These are phyloP conservation scores for Synanthedon tipuliformis DNA, from an alignment of 2,888 invertebrate genomes.

Conservation along the genomic window DNA sequence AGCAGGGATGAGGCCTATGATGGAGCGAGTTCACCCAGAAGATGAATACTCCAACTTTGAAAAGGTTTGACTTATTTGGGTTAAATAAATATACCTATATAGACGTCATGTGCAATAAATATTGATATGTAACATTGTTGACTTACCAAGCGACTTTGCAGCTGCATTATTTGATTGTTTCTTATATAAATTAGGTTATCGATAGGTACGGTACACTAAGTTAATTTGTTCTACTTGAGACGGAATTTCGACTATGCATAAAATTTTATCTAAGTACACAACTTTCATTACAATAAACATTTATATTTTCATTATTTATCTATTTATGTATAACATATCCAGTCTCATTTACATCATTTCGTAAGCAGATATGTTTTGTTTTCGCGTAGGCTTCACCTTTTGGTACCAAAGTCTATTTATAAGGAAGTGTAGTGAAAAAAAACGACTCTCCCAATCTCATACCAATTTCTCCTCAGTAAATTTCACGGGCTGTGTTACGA, in stretches of 20 bases:
- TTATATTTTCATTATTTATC: slow-evolving; percentile 8
- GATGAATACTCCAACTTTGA: no score
- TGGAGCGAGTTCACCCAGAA: no score
- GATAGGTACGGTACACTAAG: no score
- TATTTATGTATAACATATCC: slow-evolving; percentile 20
- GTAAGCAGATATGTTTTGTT: slow-evolving; percentile 37
- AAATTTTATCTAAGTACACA: neutral
- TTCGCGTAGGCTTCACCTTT: slow-evolving; percentile 20
- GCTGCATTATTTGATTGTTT: neutral
- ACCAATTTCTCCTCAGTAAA: slow-evolving; percentile 63
- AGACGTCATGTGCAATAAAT: neutral
- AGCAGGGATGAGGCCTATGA: no score
- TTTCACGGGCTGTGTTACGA: slow-evolving; percentile 43
- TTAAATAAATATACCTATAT: no score
- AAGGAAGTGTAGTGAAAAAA: slow-evolving; percentile 35
- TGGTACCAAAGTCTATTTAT: slow-evolving; percentile 30
- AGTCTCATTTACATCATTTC: slow-evolving; percentile 48
- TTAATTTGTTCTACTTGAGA: slow-evolving; percentile 6
- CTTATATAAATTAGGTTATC: no score
- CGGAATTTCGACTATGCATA: slow-evolving; percentile 6
- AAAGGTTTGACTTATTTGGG: no score
- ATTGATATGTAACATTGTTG: neutral
- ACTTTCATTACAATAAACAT: slow-evolving; percentile 1
- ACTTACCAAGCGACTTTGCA: neutral
- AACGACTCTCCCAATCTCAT: slow-evolving; percentile 45